A percentile compares a stretch with the other conserved stretches of the same genome.
Evolutionary conservation across 2,888 invertebrate genomes (phyloP).

Genomic region (Danaus chrysippus): DNA sequence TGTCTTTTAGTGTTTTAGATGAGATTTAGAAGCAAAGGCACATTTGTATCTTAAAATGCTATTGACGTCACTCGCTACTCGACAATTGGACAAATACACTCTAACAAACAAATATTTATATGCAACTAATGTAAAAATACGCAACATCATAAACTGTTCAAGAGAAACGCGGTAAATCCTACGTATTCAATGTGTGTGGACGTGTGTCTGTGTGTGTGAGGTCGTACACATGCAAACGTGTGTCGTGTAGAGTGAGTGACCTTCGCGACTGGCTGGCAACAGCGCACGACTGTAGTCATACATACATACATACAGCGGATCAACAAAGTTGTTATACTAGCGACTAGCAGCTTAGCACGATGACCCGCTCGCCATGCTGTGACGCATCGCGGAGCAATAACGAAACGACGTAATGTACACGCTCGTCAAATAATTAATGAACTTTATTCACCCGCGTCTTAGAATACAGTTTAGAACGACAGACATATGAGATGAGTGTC

Average conservation of each 20-base stretch:
- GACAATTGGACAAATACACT: constrained; percentile 11
- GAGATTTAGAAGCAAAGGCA: background rate
- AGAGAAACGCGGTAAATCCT: constrained; percentile 9
- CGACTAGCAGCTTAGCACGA: constrained; percentile 54
- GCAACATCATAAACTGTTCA: constrained; percentile 16
- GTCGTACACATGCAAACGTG: constrained; percentile 17
- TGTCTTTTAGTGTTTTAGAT: background rate
- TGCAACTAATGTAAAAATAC: constrained; percentile 9
- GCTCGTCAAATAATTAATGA: constrained; percentile 31
- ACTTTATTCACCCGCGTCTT: constrained; percentile 33
- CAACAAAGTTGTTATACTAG: constrained; percentile 33
- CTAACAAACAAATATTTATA: constrained; percentile 15
- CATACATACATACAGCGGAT: constrained; percentile 37
- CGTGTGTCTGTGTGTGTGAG: background rate
- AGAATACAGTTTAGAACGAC: constrained; percentile 35
- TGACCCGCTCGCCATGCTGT: constrained; percentile 65
- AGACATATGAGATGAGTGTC: constrained; percentile 6
- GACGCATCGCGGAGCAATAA: constrained; percentile 53
- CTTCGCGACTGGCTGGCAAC: constrained; percentile 72
- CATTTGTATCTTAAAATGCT: background rate
- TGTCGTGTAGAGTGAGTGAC: constrained; percentile 54
- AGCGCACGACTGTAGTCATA: constrained; percentile 36
- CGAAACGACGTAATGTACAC: constrained; percentile 45
- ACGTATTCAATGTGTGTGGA: background rate
- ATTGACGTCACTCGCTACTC: constrained; percentile 11